Evolutionary conservation across 1,140 invertebrate genomes (phyloP), one percentile per base, ranked within the genome.

Genomic region (Monomorium pharaonis): DNA sequence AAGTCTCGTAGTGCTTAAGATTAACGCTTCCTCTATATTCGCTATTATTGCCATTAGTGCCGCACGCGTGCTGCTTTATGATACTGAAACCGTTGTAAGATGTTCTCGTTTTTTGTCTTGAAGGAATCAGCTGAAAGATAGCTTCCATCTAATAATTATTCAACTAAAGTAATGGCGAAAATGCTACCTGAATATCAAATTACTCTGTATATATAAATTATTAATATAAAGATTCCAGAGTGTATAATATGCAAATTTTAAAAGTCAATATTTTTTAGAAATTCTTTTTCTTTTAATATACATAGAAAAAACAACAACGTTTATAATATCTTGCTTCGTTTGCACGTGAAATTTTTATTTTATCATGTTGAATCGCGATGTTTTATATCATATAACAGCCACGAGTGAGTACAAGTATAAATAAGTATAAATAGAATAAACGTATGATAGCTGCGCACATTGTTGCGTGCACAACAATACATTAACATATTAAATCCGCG

Each of bases 1-100:
- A 83, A 83, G 51, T 47, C 37, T 67, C 78, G 14, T 72, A 72
- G 37, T 56, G 42, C 67, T 56, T 30, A 27, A 58, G 78, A 83
- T 83, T 72, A 83, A 74, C 37, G 51, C 67, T 30, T 56, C 24
- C 24, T 44, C 18, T 10, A 44, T 37, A 56, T 27, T 80, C 77
- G 49, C 30, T 54, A 33, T 70, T 80, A 70, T 44, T 62, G 37
- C 56, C 16, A 44, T 30, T 18, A 30, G 12, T 18, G 2, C 3
- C 30, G 1, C 62, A 24, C 27, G 30, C 16, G 7, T 21, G 1
- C 51, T 24, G 37, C 16, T 9, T 69, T 12, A 30, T 14, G 16
- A 62, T 14, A 21, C 42, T 42, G 30, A 0, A 42, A 60, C 3
- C n/a, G 14, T n/a, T 44, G 37, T 42, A 9, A 12, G 37, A 24